Base-by-base conservation (phyloP, 2,113 vertebrate genomes). In the Catagonus wagneri region DNA sequence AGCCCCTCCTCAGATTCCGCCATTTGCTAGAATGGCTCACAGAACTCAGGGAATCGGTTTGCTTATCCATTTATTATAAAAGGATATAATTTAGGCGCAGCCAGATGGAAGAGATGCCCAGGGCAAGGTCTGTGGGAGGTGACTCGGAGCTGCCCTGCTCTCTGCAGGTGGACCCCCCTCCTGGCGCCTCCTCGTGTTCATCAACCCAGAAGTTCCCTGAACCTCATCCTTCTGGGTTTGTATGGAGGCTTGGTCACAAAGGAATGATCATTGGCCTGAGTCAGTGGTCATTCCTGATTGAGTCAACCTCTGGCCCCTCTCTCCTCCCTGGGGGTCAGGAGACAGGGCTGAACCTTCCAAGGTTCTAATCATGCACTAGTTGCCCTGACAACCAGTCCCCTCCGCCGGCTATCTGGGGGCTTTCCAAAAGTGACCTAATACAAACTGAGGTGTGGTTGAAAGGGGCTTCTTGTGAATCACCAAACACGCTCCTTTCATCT, bases 151-250 rank as follows among this genome's bases (percentile, higher is more conserved):
- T 36, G 23, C 58, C 44, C 7, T 2, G 10, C n/a, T 16, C 5
- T 15, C 12, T 39, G 69, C 12, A 23, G 69, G 32, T 1, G 5
- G 16, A 6, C 72, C 27, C 13, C 39, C 32, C 23, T 27, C 65
- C 23, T 0, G 7, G 12, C 17, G 32, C 52, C 7, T 34, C 36
- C 39, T 27, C 0, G 0, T 1, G 0, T 8, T 44, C 39, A 8
- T 34, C 27, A 29, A 2, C 11, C 19, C 8, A 6, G 56, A 7
- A 52, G 25, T 36, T 50, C 63, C 15, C 12, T 0, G 56, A 32
- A 60, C 63, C 19, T 52, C 22, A 0, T 36, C 29, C 6, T 32
- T 36, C 19, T 10, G 25, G 13, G 23, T 23, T 32, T 74, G 19
- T 44, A 13, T 7, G 81, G 58, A 61, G 6, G 58, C 71, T 19